Evolutionary conservation across 2,888 invertebrate genomes (phyloP).

Genomic region (Philhelius pedissequus): DNA sequence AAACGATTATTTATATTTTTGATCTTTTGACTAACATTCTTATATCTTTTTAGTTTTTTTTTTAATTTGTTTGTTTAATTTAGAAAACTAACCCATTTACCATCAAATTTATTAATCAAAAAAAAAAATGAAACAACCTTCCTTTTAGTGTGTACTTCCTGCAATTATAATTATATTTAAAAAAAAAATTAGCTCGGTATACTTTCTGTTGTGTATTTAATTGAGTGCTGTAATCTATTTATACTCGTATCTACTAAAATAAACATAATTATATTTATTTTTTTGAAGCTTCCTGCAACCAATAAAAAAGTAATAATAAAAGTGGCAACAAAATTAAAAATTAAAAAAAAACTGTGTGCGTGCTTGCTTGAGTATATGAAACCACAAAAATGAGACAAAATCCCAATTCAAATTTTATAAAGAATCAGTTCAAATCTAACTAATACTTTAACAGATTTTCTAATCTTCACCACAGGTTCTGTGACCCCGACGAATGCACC

Average conservation of each 20-base stretch:
- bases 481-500: constrained; percentile 91
- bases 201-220: constrained; percentile 37
- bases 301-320: constrained; percentile 23
- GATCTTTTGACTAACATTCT: constrained; percentile 58
- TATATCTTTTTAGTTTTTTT: not conserved
- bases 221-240: constrained; percentile 49
- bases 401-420: constrained; percentile 61
- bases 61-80: not conserved
- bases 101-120: constrained; percentile 3
- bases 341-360: constrained; percentile 37
- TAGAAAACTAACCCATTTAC: constrained; percentile 22
- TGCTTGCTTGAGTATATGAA: constrained; percentile 57
- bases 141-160: constrained; percentile 41
- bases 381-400: constrained; percentile 43
- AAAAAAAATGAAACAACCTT: constrained; percentile 23
- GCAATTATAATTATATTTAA: not conserved
- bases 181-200: not conserved
- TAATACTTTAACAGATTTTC: constrained; percentile 78
- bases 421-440: constrained; percentile 71
- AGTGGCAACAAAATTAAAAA: constrained; percentile 30
- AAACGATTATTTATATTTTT: constrained; percentile 43
- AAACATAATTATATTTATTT: constrained; percentile 38
- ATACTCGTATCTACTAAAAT: constrained; percentile 55
- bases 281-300: constrained; percentile 67
- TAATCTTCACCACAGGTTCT: constrained; percentile 83